Evolutionary conservation across 2,797 vertebrate species (phyloP), one percentile per base, ranked within the genome.

Genomic region (Sandelia bainsii): DNA sequence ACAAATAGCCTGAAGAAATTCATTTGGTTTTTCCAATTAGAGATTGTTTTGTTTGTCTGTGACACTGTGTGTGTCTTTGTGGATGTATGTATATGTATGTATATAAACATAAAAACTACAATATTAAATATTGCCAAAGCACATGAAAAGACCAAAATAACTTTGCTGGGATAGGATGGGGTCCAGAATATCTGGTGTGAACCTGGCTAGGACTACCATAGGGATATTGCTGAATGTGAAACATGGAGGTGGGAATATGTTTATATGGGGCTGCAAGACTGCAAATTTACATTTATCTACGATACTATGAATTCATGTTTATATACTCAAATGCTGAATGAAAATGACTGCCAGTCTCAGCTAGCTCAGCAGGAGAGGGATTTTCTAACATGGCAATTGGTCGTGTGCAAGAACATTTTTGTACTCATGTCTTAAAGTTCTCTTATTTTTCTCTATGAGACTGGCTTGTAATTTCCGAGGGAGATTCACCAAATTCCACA

Each of bases 1-100:
- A 92, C 83, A 93, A 93, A 92, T 91, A 92, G 90, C 81, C 86
- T 83, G 58, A 87, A 84, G 84, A 87, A 90, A 91, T 92, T 87
- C 78, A 85, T 92, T 89, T 83, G 88, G 89, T 89, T 87, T 90
- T 87, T 90, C 84, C 88, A 92, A 90, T 92, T 92, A 93, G 78
- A 85, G 60, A 75, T 77, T 20, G 85, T 87, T 87, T 87, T 2
- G 2, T 54, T 72, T 62, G 65, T 59, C 72, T 84, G 29, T 65
- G 72, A 67, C 63, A 46, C 44, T 20, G 16, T 6, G 42, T 44
- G 42, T 17, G 42, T 6, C 14, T 44, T 16, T 19, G 14, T 42
- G 14, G 4, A 11, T 16, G 40, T 39, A 13, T 39, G 12, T 44
- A 19, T 44, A 8, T 46, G 44, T 42, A 16, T 42, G 40, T 14